Percentiles rank a stretch among this genome's conserved stretches.
Evolutionary conservation across 2,888 invertebrate species (phyloP).

Genomic region (Catocala sponsa): DNA sequence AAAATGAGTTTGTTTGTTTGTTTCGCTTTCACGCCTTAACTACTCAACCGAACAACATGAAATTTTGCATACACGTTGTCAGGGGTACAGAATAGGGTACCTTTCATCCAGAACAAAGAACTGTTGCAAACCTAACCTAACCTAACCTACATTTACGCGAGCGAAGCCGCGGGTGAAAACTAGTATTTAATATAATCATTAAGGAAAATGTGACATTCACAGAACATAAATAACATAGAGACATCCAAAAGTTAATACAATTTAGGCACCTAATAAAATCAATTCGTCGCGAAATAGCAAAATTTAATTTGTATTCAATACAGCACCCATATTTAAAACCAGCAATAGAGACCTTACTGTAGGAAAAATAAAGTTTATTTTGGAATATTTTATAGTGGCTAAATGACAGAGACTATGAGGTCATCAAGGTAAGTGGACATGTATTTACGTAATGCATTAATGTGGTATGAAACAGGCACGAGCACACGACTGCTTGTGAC

Average conservation of each 20-base stretch:
- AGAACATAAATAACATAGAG: too few relatives aligned
- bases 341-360: background rate
- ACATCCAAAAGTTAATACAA: background rate
- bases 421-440: slow-evolving; percentile 57
- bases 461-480: slow-evolving; percentile 6
- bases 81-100: too few relatives aligned
- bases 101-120: too few relatives aligned
- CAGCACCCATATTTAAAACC: slow-evolving; percentile 10
- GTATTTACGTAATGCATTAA: slow-evolving; percentile 58
- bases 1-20: too few relatives aligned
- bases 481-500: slow-evolving; percentile 4
- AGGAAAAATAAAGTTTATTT: slow-evolving; percentile 18
- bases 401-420: slow-evolving; percentile 56
- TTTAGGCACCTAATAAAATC: slow-evolving; percentile 14
- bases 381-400: slow-evolving; percentile 6
- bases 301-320: slow-evolving; percentile 30
- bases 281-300: slow-evolving; percentile 27
- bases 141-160: too few relatives aligned
- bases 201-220: too few relatives aligned
- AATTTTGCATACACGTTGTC: too few relatives aligned
- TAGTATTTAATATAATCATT: too few relatives aligned
- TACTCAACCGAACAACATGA: too few relatives aligned
- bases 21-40: too few relatives aligned
- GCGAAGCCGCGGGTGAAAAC: too few relatives aligned
- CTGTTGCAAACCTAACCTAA: too few relatives aligned